A percentile compares a stretch with the other conserved stretches of the same genome.
Evolutionary conservation across 2,888 invertebrate genomes (phyloP).

Genomic region (Synergus umbraculus): DNA sequence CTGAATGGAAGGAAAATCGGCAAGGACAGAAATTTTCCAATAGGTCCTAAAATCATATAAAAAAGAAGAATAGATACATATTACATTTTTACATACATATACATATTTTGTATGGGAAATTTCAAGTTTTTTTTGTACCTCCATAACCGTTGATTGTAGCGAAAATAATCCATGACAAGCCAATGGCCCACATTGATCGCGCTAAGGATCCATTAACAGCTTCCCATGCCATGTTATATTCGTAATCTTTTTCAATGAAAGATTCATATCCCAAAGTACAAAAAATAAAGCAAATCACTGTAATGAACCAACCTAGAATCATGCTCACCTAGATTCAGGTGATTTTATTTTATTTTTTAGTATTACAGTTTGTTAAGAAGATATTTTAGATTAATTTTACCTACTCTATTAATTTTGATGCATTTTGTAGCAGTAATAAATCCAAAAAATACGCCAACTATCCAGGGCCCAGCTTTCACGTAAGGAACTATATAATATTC

Average conservation of each 20-base stretch:
- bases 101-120: neutral
- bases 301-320: conserved; percentile 32
- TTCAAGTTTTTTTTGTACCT: conserved; percentile 10
- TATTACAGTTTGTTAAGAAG: neutral
- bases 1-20: conserved; percentile 48
- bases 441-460: conserved; percentile 56
- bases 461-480: conserved; percentile 52
- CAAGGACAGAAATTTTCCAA: conserved; percentile 39
- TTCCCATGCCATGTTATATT: conserved; percentile 68
- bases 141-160: conserved; percentile 72
- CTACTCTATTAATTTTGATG: conserved; percentile 68
- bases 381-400: neutral
- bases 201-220: conserved; percentile 73
- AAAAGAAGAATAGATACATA: neutral
- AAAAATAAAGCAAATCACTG: conserved; percentile 28
- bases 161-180: conserved; percentile 78
- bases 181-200: conserved; percentile 77
- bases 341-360: neutral
- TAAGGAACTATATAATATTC: conserved; percentile 50
- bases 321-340: neutral
- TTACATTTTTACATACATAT: no score
- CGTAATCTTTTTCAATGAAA: conserved; percentile 66
- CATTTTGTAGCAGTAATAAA: conserved; percentile 48
- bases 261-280: conserved; percentile 40
- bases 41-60: conserved; percentile 41